Evolutionary conservation across 2,888 invertebrate species (phyloP).

Genomic region (Uloborus plumipes): DNA sequence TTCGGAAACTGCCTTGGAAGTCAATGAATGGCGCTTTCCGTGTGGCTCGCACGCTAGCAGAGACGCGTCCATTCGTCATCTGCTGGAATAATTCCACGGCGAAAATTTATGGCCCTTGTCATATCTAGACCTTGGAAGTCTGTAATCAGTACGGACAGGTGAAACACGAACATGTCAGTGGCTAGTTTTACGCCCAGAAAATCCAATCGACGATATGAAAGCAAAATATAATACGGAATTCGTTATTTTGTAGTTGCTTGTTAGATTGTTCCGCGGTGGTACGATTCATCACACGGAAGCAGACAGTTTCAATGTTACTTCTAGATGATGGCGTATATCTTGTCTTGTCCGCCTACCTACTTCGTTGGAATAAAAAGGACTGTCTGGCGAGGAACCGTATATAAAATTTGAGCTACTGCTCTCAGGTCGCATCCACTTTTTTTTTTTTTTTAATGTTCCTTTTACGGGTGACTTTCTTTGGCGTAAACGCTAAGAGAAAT

Average conservation of each 20-base stretch:
- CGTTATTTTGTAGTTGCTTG: slow-evolving; percentile 52
- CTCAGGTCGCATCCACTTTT: not conserved
- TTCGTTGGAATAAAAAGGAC: slow-evolving; percentile 33
- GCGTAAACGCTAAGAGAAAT: too few relatives aligned
- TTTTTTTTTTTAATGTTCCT: not conserved
- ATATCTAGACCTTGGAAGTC: slow-evolving; percentile 42
- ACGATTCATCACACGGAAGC: slow-evolving; percentile 50
- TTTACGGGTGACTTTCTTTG: too few relatives aligned
- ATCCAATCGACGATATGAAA: slow-evolving; percentile 63
- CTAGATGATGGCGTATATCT: slow-evolving; percentile 54
- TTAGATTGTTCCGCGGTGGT: slow-evolving; percentile 37
- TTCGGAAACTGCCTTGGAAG: slow-evolving; percentile 32
- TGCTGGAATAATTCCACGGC: slow-evolving; percentile 33
- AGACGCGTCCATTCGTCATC: slow-evolving; percentile 54
- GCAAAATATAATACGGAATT: slow-evolving; percentile 62
- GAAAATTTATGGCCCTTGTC: slow-evolving; percentile 62
- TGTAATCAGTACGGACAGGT: slow-evolving; percentile 62
- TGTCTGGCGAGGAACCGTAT: not conserved
- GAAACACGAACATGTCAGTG: slow-evolving; percentile 62
- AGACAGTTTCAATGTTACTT: slow-evolving; percentile 59
- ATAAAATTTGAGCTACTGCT: slow-evolving; percentile 13
- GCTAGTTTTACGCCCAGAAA: slow-evolving; percentile 63
- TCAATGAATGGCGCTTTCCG: slow-evolving; percentile 49
- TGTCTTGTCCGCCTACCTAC: slow-evolving; percentile 34
- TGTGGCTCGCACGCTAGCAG: slow-evolving; percentile 53